phyloP scores from a whole-genome alignment of 2,888 invertebrate genomes.

The Diloba caeruleocephala region DNA sequence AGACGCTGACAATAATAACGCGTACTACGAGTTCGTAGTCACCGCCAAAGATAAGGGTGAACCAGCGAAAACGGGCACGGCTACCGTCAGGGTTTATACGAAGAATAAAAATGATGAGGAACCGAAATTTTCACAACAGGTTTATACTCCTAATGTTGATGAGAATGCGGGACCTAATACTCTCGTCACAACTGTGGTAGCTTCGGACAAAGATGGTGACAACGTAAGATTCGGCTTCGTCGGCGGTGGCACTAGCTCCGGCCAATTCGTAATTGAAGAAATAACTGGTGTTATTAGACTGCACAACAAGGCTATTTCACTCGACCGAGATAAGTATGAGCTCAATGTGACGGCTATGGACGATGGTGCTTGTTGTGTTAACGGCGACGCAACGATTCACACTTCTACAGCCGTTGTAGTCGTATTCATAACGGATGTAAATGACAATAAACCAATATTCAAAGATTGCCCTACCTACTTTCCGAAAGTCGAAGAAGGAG shows the following conservation, averaged over 20 bases:
- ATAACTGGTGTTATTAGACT: conserved; percentile 98
- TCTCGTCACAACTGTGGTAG: conserved; percentile 98
- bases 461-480: conserved; percentile 97
- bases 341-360: conserved; percentile 99
- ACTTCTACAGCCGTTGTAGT: conserved; percentile 98
- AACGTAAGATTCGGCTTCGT: conserved; percentile 98
- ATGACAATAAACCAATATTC: conserved; percentile 98
- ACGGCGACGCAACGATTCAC: conserved; percentile 95
- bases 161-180: conserved; percentile 98
- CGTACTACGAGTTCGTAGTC: conserved; percentile 98
- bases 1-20: conserved; percentile 98
- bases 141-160: conserved; percentile 98
- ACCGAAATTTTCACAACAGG: conserved; percentile 98
- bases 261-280: conserved; percentile 98
- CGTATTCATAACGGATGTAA: conserved; percentile 98
- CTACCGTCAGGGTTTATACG: conserved; percentile 98
- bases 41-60: conserved; percentile 98
- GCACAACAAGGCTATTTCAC: conserved; percentile 95
- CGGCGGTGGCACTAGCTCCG: conserved; percentile 96
- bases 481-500: conserved; percentile 98
- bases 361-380: conserved; percentile 98
- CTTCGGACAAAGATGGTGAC: conserved; percentile 99
- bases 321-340: conserved; percentile 98
- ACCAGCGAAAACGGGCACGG: conserved; percentile 96
- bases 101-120: conserved; percentile 99